Evolutionary conservation across 2,888 invertebrate genomes (phyloP).

Genomic region (Volucella bombylans): DNA sequence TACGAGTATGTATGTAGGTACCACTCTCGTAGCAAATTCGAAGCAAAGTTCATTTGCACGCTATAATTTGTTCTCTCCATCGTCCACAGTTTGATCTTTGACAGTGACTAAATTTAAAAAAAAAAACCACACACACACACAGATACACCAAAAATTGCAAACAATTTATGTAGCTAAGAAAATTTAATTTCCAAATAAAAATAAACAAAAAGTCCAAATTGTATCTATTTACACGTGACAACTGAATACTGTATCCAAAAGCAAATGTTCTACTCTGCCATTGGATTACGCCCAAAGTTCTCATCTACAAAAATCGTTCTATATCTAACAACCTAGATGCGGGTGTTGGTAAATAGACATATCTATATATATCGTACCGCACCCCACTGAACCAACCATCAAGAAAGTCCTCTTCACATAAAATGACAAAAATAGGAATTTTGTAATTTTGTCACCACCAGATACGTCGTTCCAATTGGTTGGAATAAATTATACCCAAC

Average conservation of each 20-base stretch:
- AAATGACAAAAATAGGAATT: conserved; percentile 70
- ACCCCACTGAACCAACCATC: neutral
- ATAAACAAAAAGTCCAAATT: neutral
- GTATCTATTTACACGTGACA: conserved; percentile 24
- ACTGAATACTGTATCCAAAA: neutral
- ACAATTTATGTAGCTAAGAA: neutral
- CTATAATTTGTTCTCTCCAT: conserved; percentile 8
- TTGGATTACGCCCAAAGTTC: conserved; percentile 67
- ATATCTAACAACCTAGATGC: neutral
- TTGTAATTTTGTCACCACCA: conserved; percentile 70
- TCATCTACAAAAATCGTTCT: neutral
- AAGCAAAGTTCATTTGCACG: conserved; percentile 3
- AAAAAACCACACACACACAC: neutral
- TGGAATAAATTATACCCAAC: conserved; percentile 56
- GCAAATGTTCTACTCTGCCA: conserved; percentile 37
- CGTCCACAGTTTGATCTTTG: conserved; percentile 29
- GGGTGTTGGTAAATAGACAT: conserved; percentile 32
- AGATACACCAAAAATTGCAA: neutral
- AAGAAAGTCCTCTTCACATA: conserved; percentile 33
- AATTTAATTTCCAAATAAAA: neutral
- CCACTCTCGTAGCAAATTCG: neutral
- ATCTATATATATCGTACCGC: too few relatives aligned
- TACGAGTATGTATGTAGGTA: too few relatives aligned
- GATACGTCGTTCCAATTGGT: conserved; percentile 69
- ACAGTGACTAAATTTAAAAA: conserved; percentile 17